Evolutionary conservation across 2,797 vertebrate genomes (phyloP), one percentile per base, ranked within the genome.

Genomic region (Limnodromus scolopaceus): DNA sequence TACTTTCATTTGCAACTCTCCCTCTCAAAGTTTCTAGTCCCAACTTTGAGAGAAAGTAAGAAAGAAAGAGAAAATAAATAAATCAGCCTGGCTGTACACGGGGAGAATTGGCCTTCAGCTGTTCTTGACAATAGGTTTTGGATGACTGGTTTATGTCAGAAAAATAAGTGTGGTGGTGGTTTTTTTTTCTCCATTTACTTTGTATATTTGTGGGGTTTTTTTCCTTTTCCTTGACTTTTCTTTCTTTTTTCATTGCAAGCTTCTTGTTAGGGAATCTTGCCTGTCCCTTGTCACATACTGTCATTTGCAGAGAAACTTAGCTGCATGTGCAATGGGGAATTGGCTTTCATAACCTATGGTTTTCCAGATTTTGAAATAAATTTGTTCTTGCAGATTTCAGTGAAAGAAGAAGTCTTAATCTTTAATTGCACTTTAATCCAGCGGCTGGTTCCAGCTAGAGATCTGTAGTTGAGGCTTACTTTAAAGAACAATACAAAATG

Each of bases 1-100:
- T 93, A 84, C 88, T 96, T 95, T 93, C 71, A 64, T 87, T 96
- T 94, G 72, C 60, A 87, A 22, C 32, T 76, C 36, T 76, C 4
- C 49, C 64, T 81, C 71, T 48, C 64, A 25, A 58, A 39, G 49
- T 72, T 81, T 90, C 16, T 43, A 61, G 34, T 68, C 46, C 25
- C n/a, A 78, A 0, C n/a, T 80, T 91, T 0, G 2, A 66, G 77
- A 86, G 69, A 87, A 87, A 30, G 49, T 66, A n/a, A 60, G 58
- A 65, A 57, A 70, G 65, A 72, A 63, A 82, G 15, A 1, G 6
- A 79, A 83, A 89, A 53, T 48, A 85, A 94, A 58, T 84, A 54
- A 84, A 86, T 66, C 30, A 36, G 6, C 39, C 12, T 89, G 46
- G 34, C 30, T 86, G 49, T 72, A 53, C 0, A 1, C 48, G 63